phyloP scores from a whole-genome alignment of 2,888 invertebrate genomes.

The Pristionchus japonicus region DNA sequence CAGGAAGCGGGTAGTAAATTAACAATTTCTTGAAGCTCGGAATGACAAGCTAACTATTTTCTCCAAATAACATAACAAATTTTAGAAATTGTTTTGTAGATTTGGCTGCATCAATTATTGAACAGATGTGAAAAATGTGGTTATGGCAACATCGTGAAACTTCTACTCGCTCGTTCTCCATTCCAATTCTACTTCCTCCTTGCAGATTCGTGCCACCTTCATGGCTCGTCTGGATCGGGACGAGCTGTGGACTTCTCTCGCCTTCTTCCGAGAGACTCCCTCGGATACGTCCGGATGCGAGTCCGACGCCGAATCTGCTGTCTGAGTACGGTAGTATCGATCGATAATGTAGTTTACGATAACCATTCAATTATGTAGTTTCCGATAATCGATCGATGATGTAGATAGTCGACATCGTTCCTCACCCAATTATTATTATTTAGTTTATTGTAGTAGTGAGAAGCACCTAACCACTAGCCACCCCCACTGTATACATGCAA shows the following conservation, averaged over 20 bases:
- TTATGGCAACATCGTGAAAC: too few species aligned
- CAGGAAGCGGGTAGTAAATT: not conserved
- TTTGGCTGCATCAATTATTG: too few species aligned
- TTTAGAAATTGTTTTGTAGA: too few species aligned
- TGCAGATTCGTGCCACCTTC: slow-evolving; percentile 72
- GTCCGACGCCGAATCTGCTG: slow-evolving; percentile 38
- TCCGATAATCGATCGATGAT: too few species aligned
- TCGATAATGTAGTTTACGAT: not conserved
- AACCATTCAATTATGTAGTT: not conserved
- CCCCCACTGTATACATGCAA: not conserved
- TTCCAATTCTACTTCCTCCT: too few species aligned
- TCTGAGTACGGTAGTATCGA: slow-evolving; percentile 9
- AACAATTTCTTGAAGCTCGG: too few species aligned
- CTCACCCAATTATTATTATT: not conserved
- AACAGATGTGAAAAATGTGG: too few species aligned
- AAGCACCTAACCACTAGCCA: not conserved
- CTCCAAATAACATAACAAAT: too few species aligned
- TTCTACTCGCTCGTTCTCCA: too few species aligned
- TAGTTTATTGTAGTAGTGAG: not conserved
- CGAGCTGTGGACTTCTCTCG: slow-evolving; percentile 64
- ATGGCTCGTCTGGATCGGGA: slow-evolving; percentile 65
- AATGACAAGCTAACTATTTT: too few species aligned
- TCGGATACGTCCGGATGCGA: not conserved
- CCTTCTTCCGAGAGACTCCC: slow-evolving; percentile 57
- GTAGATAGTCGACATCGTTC: too few species aligned